Evolutionary conservation across 2,888 invertebrate species (phyloP), one percentile per base, ranked within the genome.

Genomic region (Harpalus rufipes): DNA sequence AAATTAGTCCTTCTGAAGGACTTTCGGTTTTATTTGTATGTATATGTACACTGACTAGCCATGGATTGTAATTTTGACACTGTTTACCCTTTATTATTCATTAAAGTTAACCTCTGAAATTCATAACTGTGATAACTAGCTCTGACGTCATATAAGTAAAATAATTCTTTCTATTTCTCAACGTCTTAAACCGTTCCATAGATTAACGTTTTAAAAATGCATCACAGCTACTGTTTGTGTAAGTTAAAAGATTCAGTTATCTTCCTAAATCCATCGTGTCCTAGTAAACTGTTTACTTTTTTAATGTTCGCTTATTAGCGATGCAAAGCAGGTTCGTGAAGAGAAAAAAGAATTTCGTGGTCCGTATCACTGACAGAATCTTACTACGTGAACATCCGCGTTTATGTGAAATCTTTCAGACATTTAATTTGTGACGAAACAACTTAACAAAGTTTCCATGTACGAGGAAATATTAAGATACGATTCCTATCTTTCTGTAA

Each of bases 281-380:
- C 72, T 44, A 74, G 16, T 74, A 44, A 74, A 74, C 16, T 74
- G 72, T 74, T 74, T 74, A 44, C 72, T 74, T 74, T 74, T 63
- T 74, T 44, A 74, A 74, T 74, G 44, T 74, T 16, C 44, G 10
- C 72, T 74, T 14, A 74, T 74, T 74, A 74, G 72, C 72, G 72
- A 74, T 74, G 72, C 72, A 74, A 41, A 74, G 18, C 72, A 74
- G 7, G 72, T 74, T 14, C 41, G 16, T 18, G 7, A 16, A 74
- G 18, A 16, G 44, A 74, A 74, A 72, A 41, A 72, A 44, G 44
- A 68, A 41, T 74, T 68, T 74, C 44, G 41, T 74, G 44, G 72
- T 10, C 44, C 44, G 44, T 74, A 74, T 74, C 72, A 44, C 41
- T 74, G 72, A 74, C 72, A 74, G 44, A 44, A 74, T 74, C 72